phyloP scores from a whole-genome alignment of 2,797 vertebrate genomes.

The Smutsia temminckii region DNA sequence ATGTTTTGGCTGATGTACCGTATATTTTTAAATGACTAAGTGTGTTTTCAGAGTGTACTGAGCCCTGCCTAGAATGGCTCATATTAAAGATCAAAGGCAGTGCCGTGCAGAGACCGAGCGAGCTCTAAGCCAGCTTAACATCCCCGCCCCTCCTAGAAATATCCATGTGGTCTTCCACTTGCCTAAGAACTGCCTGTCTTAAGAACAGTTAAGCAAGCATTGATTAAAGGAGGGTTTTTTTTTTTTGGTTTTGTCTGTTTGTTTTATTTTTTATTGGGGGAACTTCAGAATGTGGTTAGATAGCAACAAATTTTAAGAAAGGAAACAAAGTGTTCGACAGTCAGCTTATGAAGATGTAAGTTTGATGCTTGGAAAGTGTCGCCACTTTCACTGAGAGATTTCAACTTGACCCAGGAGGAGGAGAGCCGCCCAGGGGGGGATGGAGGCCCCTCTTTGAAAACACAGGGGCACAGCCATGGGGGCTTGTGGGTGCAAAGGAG shows the following conservation, averaged over 20 bases:
- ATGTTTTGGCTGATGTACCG: constrained; percentile 65
- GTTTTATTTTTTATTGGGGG: constrained; percentile 43
- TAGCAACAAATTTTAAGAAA: constrained; percentile 52
- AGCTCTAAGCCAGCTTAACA: not conserved
- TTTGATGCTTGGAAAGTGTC: not conserved
- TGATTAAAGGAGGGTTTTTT: constrained; percentile 49
- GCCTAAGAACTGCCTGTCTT: not conserved
- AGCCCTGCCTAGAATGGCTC: constrained; percentile 66
- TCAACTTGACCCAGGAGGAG: not conserved
- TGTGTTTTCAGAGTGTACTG: constrained; percentile 57
- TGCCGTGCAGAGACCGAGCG: constrained; percentile 46
- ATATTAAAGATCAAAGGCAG: constrained; percentile 74
- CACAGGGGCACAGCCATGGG: not conserved
- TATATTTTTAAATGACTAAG: constrained; percentile 69
- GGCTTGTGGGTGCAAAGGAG: not conserved
- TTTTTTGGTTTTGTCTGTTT: not conserved
- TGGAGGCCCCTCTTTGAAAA: not conserved
- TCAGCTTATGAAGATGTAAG: not conserved
- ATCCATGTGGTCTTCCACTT: constrained; percentile 35
- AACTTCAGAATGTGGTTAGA: constrained; percentile 3
- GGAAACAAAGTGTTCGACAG: not conserved
- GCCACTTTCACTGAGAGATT: not conserved
- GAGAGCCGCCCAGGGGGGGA: not conserved
- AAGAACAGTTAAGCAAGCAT: not conserved
- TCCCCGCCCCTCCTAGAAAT: not conserved